Base-by-base conservation (phyloP, 2,113 vertebrate genomes). In the Zosterops japonicus region DNA sequence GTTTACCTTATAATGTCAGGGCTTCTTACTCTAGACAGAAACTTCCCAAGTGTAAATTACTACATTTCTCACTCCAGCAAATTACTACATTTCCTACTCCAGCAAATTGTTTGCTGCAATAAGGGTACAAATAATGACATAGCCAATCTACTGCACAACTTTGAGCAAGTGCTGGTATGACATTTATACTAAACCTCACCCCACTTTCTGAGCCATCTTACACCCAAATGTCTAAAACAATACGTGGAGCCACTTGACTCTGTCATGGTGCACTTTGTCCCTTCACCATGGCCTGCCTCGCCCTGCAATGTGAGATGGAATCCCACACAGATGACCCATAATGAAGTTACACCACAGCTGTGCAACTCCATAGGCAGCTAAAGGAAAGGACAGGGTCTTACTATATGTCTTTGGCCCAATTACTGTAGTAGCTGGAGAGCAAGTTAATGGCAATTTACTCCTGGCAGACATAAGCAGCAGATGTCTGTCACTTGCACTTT, bases 251-350 rank as follows among this genome's bases (percentile, higher is more conserved):
- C 60, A 39, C 53, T 61, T 47, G 55, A 50, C 56, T 69, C 19
- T 83, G 59, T 65, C 31, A 8, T 11, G 12, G 41, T 65, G 28
- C 13, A 27, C 41, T 24, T 53, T 50, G 9, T 49, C 13, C 29
- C 33, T 88, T 76, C 35, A 33, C 31, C 12, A 29, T 4, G 24
- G 15, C 18, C 15, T 0, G 0, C 19, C 39, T 78, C 1, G 0
- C 29, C 10, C 29, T 81, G 65, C 13, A 60, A 41, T 0, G 3
- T 23, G 19, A 75, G 33, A 25, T 76, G 57, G 49, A 87, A 42
- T 69, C 55, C 85, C n/a, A 49, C 22, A 47, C 13, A 69, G 31
- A 65, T 2, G 35, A 50, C 11, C 41, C 70, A 18, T 56, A 84
- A 87, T 47, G 55, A 93, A 91, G 53, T 68, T 55, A 33, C 6